Evolutionary conservation across 2,888 invertebrate genomes (phyloP), one percentile per base, ranked within the genome.

Genomic region (Aquatica leii): DNA sequence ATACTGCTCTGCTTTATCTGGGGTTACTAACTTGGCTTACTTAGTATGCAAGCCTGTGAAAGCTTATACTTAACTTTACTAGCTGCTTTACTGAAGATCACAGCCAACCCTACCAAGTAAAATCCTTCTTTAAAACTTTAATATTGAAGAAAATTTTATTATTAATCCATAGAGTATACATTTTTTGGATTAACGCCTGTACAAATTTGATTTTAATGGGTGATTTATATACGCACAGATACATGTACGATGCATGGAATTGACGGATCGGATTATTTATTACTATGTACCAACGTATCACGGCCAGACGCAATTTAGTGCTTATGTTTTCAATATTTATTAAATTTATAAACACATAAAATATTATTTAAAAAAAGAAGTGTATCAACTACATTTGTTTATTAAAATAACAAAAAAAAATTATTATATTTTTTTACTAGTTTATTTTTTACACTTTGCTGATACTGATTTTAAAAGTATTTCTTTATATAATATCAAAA

Each of bases 1-100:
- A 61, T 65, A 49, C 50, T 60, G 51, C 53, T 54, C 40, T 41
- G 53, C 56, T 67, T 66, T 69, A 66, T 66, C 60, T 66, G 53
- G 62, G 62, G 55, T 59, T 56, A 59, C 59, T 41, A 62, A 59
- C 52, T 62, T 59, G 43, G 58, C 66, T 69, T 66, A 69, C 70
- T 76, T 73, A 73, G 72, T 74, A 76, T 76, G 74, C 74, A 71
- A 70, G 66, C 67, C 65, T 68, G 66, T 68, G 65, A 65, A 68
- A 72, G 71, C 68, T 74, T 69, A 68, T 69, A 71, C 70, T 70
- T 72, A 72, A 73, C 70, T 67, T 63, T 71, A 72, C 70, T 71
- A 66, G 60, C 56, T 59, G 59, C 58, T 61, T 54, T 54, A 55
- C 50, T 49, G 60, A 58, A 65, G 41, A 63, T 63, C 63, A 24